phyloP scores from a whole-genome alignment of 1,140 invertebrate genomes.

The Drosophila pallidifrons region DNA sequence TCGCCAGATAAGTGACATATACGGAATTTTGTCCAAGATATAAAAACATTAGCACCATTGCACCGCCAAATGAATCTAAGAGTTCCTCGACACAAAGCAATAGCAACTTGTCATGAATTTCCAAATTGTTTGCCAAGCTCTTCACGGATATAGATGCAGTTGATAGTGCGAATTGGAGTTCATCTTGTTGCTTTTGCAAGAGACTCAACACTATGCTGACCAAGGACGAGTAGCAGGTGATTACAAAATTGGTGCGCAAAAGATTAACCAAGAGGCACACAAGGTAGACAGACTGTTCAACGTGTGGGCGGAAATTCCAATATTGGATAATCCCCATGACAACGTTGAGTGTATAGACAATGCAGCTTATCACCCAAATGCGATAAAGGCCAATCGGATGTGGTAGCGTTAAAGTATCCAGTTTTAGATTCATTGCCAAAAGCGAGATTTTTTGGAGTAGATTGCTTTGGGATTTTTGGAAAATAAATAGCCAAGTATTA shows the following conservation, averaged over 20 bases:
- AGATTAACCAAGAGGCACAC: constrained; percentile 15
- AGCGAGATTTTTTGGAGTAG: constrained; percentile 15
- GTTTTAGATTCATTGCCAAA: not conserved
- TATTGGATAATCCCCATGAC: not conserved
- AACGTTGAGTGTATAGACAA: constrained; percentile 2
- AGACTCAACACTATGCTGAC: not conserved
- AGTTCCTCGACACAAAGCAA: constrained; percentile 14
- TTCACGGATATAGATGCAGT: not conserved
- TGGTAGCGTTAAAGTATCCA: not conserved
- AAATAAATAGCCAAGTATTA: not conserved
- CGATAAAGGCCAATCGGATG: constrained; percentile 15
- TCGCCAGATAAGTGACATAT: constrained; percentile 19
- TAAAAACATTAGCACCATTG: not conserved
- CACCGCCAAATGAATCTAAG: constrained; percentile 1
- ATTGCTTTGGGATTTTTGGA: constrained; percentile 8
- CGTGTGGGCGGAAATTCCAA: not conserved
- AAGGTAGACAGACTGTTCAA: not conserved
- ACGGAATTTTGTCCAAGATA: constrained; percentile 4
- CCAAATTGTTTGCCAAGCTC: not conserved
- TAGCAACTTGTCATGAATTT: constrained; percentile 11
- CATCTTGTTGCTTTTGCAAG: constrained; percentile 3
- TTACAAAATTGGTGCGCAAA: constrained; percentile 14
- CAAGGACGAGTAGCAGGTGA: constrained; percentile 10
- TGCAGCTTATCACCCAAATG: constrained; percentile 23
- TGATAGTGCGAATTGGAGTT: not conserved